These are phyloP conservation scores for Pecten maximus DNA, from an alignment of 2,888 invertebrate genomes.

Conservation along the genomic window DNA sequence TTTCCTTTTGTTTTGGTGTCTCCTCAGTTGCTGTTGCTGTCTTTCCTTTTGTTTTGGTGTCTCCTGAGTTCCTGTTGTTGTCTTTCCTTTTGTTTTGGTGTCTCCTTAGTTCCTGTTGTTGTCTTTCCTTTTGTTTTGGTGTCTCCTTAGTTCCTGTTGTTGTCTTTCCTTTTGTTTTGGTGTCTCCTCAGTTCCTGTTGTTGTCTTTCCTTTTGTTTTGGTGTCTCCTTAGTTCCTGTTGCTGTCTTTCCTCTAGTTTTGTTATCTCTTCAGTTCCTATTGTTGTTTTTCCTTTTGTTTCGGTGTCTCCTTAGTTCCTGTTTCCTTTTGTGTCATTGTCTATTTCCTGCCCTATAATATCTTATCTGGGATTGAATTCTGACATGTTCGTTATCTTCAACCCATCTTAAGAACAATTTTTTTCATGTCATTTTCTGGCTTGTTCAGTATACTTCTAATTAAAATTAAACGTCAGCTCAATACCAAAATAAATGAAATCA, in stretches of 20 bases:
- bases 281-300: neutral
- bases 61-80: neutral
- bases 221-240: neutral
- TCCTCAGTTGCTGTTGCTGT: neutral
- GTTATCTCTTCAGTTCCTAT: neutral
- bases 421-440: no score
- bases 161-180: no score
- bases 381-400: no score
- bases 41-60: neutral
- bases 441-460: no score
- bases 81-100: neutral
- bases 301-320: neutral
- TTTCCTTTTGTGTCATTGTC: neutral
- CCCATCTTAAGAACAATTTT: no score
- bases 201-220: neutral
- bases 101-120: no score
- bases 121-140: no score
- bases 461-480: no score
- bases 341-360: neutral
- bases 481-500: no score
- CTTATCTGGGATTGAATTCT: no score
- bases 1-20: neutral
- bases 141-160: no score
- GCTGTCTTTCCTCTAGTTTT: neutral
- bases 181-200: no score